phyloP scores from a whole-genome alignment of 2,888 invertebrate species.

The Dasypogon diadema region DNA sequence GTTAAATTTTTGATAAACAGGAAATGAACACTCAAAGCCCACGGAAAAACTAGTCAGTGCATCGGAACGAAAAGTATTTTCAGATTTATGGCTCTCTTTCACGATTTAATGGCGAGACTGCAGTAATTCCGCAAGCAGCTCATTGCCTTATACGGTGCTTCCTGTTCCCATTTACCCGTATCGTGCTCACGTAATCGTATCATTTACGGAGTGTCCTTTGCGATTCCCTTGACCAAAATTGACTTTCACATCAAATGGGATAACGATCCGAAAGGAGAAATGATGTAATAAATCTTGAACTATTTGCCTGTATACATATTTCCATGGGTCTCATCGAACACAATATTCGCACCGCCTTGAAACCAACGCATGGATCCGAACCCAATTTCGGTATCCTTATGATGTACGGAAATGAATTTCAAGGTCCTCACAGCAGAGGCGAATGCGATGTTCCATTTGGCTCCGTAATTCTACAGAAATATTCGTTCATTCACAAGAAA shows the following conservation, averaged over 20 bases:
- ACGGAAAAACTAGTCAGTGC: too few relatives aligned
- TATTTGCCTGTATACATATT: constrained; percentile 25
- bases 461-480: constrained; percentile 37
- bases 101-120: too few relatives aligned
- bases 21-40: too few relatives aligned
- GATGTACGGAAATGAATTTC: constrained; percentile 40
- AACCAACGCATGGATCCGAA: neutral
- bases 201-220: constrained; percentile 20
- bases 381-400: constrained; percentile 36
- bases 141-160: neutral
- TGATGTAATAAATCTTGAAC: constrained; percentile 32
- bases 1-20: constrained; percentile 27
- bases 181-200: constrained; percentile 19
- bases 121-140: neutral
- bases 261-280: constrained; percentile 9
- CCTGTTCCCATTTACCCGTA: neutral
- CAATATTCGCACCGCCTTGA: constrained; percentile 35
- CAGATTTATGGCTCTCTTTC: too few relatives aligned
- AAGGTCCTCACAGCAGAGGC: constrained; percentile 9
- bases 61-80: too few relatives aligned
- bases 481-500: constrained; percentile 45
- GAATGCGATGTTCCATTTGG: constrained; percentile 41
- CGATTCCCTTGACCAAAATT: constrained; percentile 26
- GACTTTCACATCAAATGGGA: constrained; percentile 29
- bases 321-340: constrained; percentile 8